Base-by-base conservation (phyloP, 2,888 invertebrate species). In the Lasius fuliginosus region DNA sequence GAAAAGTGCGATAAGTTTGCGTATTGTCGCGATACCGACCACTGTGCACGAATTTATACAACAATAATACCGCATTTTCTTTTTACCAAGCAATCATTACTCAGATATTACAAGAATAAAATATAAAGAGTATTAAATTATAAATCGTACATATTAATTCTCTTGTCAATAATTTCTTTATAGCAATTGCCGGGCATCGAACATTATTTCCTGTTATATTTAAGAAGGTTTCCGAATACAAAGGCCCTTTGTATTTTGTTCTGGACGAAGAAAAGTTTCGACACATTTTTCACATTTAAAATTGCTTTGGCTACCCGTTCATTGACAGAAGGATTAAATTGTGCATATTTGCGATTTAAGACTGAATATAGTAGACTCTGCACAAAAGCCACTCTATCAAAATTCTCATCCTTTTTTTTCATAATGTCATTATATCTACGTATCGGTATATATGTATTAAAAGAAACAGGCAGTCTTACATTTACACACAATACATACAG, bases 1-100 rank as follows among this genome's bases (percentile, higher is more conserved):
- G 15, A 12, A 58, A 68, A 71, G 79, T 46, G 79, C 36, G 23
- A 46, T 60, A 79, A 71, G 27, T 77, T 68, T 18, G 11, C 1
- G 4, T 33, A 76, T 68, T 77, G 71, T 36, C 60, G 8, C 1
- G 33, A 33, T 58, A 56, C 1, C 23, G 18, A 18, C 6, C 30
- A 1, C 33, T 15, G 30, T n/a, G 15, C 11, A 40, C 11, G 6
- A 68, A 64, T 64, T 9, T 33, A 46, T 46, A 18, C 8, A n/a
- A n/a, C 5, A 62, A 23, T 3, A 36, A 4, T n/a, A 64, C 46
- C 4, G 9, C 15, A 2, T 74, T 12, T 12, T 40, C n/a, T 27
- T 15, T n/a, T 15, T 18, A 9, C 15, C 53, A 4, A 40, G 27
- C 53, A 27, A 15, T 74, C 27, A 12, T 23, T n/a, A 15, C n/a